These are phyloP conservation scores for Stegophylla sp. DNA, from an alignment of 2,888 invertebrate species.

Conservation along the genomic window DNA sequence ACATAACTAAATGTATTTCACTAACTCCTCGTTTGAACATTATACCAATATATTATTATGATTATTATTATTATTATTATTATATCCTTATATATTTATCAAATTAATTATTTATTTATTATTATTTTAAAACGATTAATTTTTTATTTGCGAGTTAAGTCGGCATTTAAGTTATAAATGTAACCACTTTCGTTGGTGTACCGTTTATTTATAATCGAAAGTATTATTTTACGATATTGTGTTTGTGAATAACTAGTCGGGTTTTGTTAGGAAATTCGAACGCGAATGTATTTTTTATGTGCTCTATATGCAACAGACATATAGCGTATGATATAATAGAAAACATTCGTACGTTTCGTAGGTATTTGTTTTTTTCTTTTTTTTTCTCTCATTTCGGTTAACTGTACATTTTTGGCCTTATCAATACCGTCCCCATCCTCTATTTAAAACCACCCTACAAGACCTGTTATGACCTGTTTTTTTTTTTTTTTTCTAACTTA, in stretches of 20 bases:
- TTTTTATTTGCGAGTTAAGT: background rate
- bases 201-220: constrained; percentile 47
- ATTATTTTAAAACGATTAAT: background rate
- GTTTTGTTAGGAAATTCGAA: constrained; percentile 21
- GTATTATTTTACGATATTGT: constrained; percentile 2
- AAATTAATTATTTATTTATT: background rate
- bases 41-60: background rate
- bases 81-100: background rate
- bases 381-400: constrained; percentile 3
- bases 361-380: too few relatives aligned
- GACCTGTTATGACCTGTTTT: background rate
- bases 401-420: constrained; percentile 33
- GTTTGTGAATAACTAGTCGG: constrained; percentile 49
- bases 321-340: background rate
- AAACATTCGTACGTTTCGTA: too few relatives aligned
- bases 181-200: constrained; percentile 11
- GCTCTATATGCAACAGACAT: background rate
- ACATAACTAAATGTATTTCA: constrained; percentile 21
- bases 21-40: constrained; percentile 32
- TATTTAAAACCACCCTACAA: background rate
- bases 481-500: too few relatives aligned
- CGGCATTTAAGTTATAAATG: background rate
- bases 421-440: constrained; percentile 41
- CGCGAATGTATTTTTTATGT: background rate
- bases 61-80: background rate